These are phyloP conservation scores for Heliothis subflexa DNA, from an alignment of 1,140 invertebrate species.

Conservation along the genomic window DNA sequence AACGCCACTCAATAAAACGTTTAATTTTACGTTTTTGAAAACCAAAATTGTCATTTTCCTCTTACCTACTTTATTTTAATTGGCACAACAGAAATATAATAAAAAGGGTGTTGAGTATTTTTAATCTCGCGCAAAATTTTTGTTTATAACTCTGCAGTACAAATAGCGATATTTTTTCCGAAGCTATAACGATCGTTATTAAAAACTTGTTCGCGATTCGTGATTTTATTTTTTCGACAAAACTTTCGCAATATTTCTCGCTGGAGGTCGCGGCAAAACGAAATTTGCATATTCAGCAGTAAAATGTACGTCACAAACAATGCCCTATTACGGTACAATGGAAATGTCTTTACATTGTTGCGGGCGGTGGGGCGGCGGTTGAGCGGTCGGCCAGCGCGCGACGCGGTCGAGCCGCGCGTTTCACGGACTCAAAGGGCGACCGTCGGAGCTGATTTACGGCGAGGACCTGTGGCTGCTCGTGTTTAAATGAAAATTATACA, in stretches of 20 bases:
- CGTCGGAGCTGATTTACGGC: constrained; percentile 73
- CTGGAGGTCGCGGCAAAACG: constrained; percentile 67
- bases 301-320: constrained; percentile 82
- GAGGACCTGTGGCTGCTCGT: constrained; percentile 72
- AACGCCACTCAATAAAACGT: constrained; percentile 57
- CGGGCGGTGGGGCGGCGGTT: constrained; percentile 40
- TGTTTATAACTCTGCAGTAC: constrained; percentile 16
- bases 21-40: constrained; percentile 49
- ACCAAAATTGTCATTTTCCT: constrained; percentile 12
- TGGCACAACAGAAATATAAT: constrained; percentile 19
- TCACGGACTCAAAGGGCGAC: constrained; percentile 66
- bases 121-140: constrained; percentile 34
- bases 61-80: background rate
- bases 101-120: constrained; percentile 4
- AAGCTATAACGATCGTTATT: constrained; percentile 69
- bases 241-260: constrained; percentile 81
- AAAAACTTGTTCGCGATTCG: constrained; percentile 72
- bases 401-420: constrained; percentile 54
- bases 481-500: constrained; percentile 82
- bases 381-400: constrained; percentile 41
- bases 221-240: constrained; percentile 74
- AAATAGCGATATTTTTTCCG: constrained; percentile 49
- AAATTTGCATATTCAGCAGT: constrained; percentile 81
- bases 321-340: constrained; percentile 80
- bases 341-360: constrained; percentile 78